phyloP scores from a whole-genome alignment of 2,888 invertebrate genomes.

The Agriopis marginaria region DNA sequence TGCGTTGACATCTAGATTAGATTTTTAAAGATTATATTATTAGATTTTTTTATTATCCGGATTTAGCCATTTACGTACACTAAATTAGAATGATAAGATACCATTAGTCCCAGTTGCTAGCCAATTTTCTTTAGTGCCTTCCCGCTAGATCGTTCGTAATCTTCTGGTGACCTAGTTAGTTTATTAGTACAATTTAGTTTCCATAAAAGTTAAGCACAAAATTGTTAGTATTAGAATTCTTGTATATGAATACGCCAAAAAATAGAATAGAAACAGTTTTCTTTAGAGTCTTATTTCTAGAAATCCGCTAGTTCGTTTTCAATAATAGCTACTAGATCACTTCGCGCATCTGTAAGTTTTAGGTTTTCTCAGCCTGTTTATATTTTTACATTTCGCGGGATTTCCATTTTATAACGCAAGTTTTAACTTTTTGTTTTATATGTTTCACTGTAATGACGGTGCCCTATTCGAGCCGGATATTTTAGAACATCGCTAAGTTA shows the following conservation, averaged over 20 bases:
- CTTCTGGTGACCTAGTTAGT: background rate
- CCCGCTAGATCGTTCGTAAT: background rate
- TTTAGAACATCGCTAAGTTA: constrained; percentile 9
- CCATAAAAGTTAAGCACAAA: background rate
- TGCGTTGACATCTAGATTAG: constrained; percentile 7
- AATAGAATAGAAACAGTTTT: background rate
- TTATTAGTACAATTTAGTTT: background rate
- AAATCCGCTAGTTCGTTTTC: constrained; percentile 10
- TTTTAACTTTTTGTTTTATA: constrained; percentile 19
- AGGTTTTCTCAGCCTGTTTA: constrained; percentile 16
- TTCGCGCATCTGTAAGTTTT: constrained; percentile 16
- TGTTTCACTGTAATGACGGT: constrained; percentile 7
- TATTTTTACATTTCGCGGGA: constrained; percentile 23
- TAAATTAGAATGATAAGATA: constrained; percentile 1
- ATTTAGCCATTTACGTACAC: background rate
- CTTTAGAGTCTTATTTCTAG: constrained; percentile 4
- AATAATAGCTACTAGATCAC: constrained; percentile 4
- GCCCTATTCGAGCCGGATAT: constrained; percentile 3
- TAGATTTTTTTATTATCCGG: no score
- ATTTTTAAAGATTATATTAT: constrained; percentile 2
- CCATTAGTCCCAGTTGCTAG: background rate
- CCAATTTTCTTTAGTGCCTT: background rate
- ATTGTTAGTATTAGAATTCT: background rate
- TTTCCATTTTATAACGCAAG: constrained; percentile 19
- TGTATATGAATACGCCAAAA: background rate